Evolutionary conservation across 2,113 vertebrate genomes (phyloP), one percentile per base, ranked within the genome.

Genomic region (Myocastor coypus): DNA sequence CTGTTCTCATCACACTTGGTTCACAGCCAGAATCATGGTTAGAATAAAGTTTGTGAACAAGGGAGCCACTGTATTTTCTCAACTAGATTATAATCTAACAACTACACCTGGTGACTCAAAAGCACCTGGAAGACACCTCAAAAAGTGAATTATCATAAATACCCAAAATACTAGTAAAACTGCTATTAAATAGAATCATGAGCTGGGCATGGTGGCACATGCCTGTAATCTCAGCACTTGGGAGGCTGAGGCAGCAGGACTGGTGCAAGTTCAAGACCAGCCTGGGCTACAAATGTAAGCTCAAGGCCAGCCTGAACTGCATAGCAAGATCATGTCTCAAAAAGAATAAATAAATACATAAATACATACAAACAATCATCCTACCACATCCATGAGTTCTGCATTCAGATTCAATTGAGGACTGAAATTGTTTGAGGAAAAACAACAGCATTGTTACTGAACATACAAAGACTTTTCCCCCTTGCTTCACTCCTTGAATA

Each of bases 81-180:
- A 42, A 37, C 17, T 94, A 46, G 24, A 87, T 34, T 83, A 59
- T 16, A 94, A 87, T 30, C 20, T 83, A 96, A 63, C 40, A 55
- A 89, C 77, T 46, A 73, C 37, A 10, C 12, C 26, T 81, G 40
- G 3, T 11, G 55, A 77, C 37, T 86, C 83, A 89, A 88, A 94
- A 84, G 69, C 19, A 89, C 10, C 84, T 34, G 32, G 10, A 12
- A 95, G 63, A 2, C 24, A 95, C 40, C 22, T 92, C 63, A 84
- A 57, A 84, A 94, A 95, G 83, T 95, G 46, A 87, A 89, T 75
- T 46, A 93, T 46, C 19, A 87, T 81, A 86, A 94, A 85, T 75
- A 95, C 83, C 87, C 52, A 83, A 75, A 83, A 87, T 78, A 92
- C 24, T 73, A 87, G 42, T 75, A 52, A 94, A 92, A 85, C 24